These are phyloP conservation scores for Prosopocoilus inquinatus DNA, from an alignment of 2,888 invertebrate species.

Conservation along the genomic window DNA sequence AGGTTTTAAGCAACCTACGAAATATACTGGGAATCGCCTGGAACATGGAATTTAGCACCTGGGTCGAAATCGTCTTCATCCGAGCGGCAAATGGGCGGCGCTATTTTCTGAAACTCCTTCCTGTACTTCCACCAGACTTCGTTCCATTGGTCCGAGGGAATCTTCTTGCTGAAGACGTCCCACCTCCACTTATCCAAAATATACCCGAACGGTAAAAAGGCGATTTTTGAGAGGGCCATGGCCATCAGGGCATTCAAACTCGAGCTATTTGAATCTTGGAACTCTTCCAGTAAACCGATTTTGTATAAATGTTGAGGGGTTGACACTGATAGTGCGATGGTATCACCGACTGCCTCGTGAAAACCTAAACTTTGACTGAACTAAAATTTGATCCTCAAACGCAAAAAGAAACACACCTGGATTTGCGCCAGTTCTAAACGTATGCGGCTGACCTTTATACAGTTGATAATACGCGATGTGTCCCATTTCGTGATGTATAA, in stretches of 20 bases:
- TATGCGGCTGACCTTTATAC: slow-evolving; percentile 57
- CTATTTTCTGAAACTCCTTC: slow-evolving; percentile 46
- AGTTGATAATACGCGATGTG: slow-evolving; percentile 66
- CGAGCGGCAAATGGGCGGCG: slow-evolving; percentile 46
- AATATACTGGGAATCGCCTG: slow-evolving; percentile 51
- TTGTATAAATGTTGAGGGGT: slow-evolving; percentile 54
- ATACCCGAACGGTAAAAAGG: slow-evolving; percentile 59
- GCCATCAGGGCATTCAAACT: slow-evolving; percentile 53
- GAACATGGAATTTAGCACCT: slow-evolving; percentile 52
- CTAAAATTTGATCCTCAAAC: too few species aligned
- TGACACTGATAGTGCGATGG: slow-evolving; percentile 59
- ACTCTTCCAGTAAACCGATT: slow-evolving; percentile 49
- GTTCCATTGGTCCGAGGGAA: slow-evolving; percentile 49
- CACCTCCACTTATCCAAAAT: slow-evolving; percentile 61
- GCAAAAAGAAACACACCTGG: slow-evolving; percentile 55
- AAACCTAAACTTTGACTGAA: slow-evolving; percentile 41
- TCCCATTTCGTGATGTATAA: slow-evolving; percentile 74
- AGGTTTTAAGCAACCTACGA: slow-evolving; percentile 32
- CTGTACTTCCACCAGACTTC: slow-evolving; percentile 49
- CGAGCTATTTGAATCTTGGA: slow-evolving; percentile 36
- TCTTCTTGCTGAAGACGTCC: slow-evolving; percentile 54
- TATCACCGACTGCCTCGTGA: slow-evolving; percentile 64
- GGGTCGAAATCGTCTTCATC: slow-evolving; percentile 52
- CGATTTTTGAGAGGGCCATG: slow-evolving; percentile 53
- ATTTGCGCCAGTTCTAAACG: slow-evolving; percentile 55